Evolutionary conservation across 2,888 invertebrate genomes (phyloP).

Genomic region (Rotaria magnacalcarata): DNA sequence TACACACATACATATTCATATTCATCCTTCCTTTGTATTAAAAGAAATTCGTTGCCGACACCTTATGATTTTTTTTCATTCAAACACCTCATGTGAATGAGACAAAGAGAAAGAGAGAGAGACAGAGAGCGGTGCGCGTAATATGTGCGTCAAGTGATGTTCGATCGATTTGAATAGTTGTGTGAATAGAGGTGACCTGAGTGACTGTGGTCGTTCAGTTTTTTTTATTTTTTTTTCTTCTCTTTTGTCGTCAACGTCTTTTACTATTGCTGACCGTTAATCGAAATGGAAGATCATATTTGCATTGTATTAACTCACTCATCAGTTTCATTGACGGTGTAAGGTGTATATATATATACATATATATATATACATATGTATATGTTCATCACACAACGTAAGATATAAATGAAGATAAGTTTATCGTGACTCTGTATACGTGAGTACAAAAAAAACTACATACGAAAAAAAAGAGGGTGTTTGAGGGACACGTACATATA

Average conservation of each 20-base stretch:
- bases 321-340: conserved; percentile 15
- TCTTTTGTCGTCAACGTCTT: background rate
- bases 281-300: conserved; percentile 31
- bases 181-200: conserved; percentile 20
- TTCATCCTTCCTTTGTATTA: background rate
- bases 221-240: background rate
- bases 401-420: conserved; percentile 23
- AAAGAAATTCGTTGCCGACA: background rate
- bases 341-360: background rate
- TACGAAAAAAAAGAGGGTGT: background rate
- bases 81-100: conserved; percentile 28
- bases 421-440: background rate
- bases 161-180: conserved; percentile 18
- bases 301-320: conserved; percentile 29
- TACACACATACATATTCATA: background rate
- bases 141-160: conserved; percentile 21
- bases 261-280: conserved; percentile 26
- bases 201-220: background rate
- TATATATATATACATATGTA: background rate
- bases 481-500: background rate
- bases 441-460: background rate
- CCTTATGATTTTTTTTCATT: background rate
- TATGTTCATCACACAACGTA: background rate
- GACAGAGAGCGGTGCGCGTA: background rate
- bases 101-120: conserved; percentile 13